Conservation (phyloP, 2,113 vertebrate genomes). For the Myanophis thanlyinensis region DNA sequence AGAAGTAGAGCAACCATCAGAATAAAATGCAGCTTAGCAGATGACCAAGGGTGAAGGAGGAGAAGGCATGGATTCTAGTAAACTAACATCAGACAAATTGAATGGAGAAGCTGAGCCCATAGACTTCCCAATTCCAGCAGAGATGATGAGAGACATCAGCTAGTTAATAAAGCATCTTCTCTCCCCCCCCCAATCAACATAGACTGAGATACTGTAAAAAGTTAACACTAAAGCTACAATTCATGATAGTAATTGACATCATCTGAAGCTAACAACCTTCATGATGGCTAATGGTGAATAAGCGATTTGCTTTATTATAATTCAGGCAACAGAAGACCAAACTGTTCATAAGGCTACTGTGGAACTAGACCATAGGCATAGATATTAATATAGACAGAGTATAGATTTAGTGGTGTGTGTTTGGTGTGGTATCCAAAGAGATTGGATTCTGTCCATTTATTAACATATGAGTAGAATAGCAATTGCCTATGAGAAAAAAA, state of each 20-base stretch:
- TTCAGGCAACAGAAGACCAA: not conserved
- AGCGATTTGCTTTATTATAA: not conserved
- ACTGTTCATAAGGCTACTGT: not conserved
- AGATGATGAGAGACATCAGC: not conserved
- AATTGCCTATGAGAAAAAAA: not conserved
- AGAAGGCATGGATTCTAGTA: not conserved
- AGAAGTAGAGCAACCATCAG: not conserved
- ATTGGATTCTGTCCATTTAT: not conserved
- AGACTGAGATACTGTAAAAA: not conserved
- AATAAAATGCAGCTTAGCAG: not conserved
- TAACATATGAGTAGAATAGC: not conserved
- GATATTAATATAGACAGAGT: not conserved
- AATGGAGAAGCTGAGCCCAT: not conserved
- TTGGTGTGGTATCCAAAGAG: not conserved
- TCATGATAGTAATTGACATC: not conserved
- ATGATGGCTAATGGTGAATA: not conserved
- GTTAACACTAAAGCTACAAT: not conserved
- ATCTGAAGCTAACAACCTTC: not conserved
- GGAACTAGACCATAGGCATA: not conserved
- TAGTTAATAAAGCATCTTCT: not conserved
- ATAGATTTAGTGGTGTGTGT: not conserved
- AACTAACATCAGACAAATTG: not conserved
- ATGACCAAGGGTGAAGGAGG: not conserved
- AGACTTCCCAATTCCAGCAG: not conserved
- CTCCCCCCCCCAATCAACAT: not conserved